Base-by-base conservation (phyloP, 1,140 invertebrate genomes). In the Reticulitermes speratus region DNA sequence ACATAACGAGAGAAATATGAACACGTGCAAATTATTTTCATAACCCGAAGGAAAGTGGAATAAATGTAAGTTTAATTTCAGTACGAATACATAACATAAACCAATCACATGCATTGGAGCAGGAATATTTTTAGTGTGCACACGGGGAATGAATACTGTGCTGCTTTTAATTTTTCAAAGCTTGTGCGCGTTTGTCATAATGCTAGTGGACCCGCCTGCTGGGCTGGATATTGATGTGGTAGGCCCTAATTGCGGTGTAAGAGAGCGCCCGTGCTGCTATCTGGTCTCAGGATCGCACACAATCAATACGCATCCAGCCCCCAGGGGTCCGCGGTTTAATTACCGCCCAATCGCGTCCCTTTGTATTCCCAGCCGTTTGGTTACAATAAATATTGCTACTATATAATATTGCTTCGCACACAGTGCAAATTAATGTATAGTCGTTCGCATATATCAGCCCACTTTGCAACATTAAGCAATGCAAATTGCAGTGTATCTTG, bases 321-420 rank as follows among this genome's bases (percentile, higher is more conserved):
- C 65, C 65, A 25, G 65, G 65, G 65, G 65, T 25, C 25, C 65
- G 65, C 65, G 65, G 65, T 75, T 75, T 75, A 75, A 75, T 75
- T 75, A 75, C 65, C 65, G 65, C 65, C 65, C 65, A 75, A 75
- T 75, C 65, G 65, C 14, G 65, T 75, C 65, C 65, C 65, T 75
- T 75, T 75, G 65, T 75, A 75, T 75, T 75, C 65, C 65, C 65
- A 75, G 65, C 65, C 65, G 65, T 75, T 75, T 75, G 65, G 65
- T 75, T 75, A 75, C 65, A 75, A 75, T 75, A 75, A 75, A 75
- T 75, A 75, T 75, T 75, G 65, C 65, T 75, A 75, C 65, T 75
- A 75, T 75, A 75, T 75, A 75, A 75, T 75, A 75, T 75, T 75
- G 65, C 65, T 75, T 75, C 65, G 65, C 65, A 75, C 65, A 75